Conservation (phyloP, 2,113 vertebrate genomes). For the Amphiprion percula region DNA sequence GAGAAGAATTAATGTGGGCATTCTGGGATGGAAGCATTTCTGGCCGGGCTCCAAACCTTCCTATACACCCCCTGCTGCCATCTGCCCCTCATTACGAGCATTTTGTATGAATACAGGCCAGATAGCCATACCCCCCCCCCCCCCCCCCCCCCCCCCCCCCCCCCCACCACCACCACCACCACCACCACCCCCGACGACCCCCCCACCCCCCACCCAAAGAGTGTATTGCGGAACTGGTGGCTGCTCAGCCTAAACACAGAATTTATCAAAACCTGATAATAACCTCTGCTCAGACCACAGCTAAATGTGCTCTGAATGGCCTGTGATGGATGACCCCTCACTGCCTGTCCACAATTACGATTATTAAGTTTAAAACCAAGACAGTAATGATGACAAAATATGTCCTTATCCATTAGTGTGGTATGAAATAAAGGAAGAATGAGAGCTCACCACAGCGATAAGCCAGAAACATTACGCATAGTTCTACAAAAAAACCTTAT, state of each 20-base stretch:
- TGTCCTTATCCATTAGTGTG: constrained; percentile 40
- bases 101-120: constrained; percentile 65
- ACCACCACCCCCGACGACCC: too few species aligned
- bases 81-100: constrained; percentile 76
- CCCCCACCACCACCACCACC: too few species aligned
- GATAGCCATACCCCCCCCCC: constrained; percentile 40
- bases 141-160: not conserved
- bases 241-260: constrained; percentile 19
- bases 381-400: constrained; percentile 59
- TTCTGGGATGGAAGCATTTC: constrained; percentile 73
- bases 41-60: constrained; percentile 63
- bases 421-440: constrained; percentile 41
- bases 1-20: constrained; percentile 70
- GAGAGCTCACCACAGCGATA: constrained; percentile 62
- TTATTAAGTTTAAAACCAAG: constrained; percentile 46
- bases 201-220: not conserved
- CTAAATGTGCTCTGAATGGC: not conserved
- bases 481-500: constrained; percentile 55
- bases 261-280: constrained; percentile 34
- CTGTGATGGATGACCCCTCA: constrained; percentile 35
- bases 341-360: constrained; percentile 51
- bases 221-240: constrained; percentile 23
- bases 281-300: constrained; percentile 16
- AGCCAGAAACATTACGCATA: constrained; percentile 64
- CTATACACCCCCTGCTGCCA: constrained; percentile 53